Evolutionary conservation across 1,140 invertebrate species (phyloP).

Genomic region (Drosophila burlai): DNA sequence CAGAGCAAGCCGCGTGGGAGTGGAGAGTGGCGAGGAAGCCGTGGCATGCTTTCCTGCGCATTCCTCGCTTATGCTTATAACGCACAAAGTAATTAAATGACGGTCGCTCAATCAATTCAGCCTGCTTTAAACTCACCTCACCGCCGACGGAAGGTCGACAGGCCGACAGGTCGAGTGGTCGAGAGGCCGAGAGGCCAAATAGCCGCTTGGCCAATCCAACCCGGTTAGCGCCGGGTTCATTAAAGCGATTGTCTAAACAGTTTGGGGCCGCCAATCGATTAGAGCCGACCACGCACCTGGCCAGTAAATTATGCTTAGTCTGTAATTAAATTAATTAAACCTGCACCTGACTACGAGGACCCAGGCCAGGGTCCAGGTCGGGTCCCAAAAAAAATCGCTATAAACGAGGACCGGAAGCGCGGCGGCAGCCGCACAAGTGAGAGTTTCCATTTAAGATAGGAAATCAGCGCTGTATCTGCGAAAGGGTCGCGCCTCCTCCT

Average conservation of each 20-base stretch:
- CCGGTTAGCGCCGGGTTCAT: slow-evolving; percentile 42
- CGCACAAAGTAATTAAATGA: slow-evolving; percentile 60
- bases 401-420: slow-evolving; percentile 62
- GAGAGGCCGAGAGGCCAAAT: not conserved
- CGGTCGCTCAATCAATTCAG: slow-evolving; percentile 43
- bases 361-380: slow-evolving; percentile 19
- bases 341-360: slow-evolving; percentile 62
- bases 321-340: slow-evolving; percentile 83
- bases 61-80: slow-evolving; percentile 46
- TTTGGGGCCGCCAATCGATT: slow-evolving; percentile 47
- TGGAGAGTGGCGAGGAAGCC: slow-evolving; percentile 1
- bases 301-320: slow-evolving; percentile 82
- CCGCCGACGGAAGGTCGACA: not conserved
- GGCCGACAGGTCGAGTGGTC: not conserved
- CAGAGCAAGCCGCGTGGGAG: slow-evolving; percentile 7
- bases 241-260: slow-evolving; percentile 43
- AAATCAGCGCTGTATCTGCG: slow-evolving; percentile 63
- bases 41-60: slow-evolving; percentile 56
- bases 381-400: slow-evolving; percentile 49
- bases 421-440: slow-evolving; percentile 58
- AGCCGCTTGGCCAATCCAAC: not conserved
- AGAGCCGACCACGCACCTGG: slow-evolving; percentile 68
- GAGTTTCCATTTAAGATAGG: slow-evolving; percentile 78
- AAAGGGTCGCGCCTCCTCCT: slow-evolving; percentile 50
- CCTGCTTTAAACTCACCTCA: slow-evolving; percentile 35